Percentiles rank a stretch among this genome's conserved stretches.
Evolutionary conservation across 53 echinoderm and acorn worm genomes (phyloP).

Genomic region (Patiria pectinifera): DNA sequence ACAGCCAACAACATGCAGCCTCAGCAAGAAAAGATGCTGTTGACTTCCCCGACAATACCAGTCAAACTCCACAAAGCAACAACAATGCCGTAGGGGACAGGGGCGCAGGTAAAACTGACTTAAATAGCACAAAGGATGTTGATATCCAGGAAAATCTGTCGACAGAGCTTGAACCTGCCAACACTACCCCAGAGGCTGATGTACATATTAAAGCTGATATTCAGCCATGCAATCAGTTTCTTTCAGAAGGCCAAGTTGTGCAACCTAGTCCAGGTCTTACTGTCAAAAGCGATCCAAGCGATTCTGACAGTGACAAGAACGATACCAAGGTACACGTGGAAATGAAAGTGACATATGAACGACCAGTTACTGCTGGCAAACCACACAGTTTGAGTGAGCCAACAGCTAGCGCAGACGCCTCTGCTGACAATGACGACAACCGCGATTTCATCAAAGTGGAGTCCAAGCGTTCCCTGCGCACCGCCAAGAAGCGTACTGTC

Average conservation of each 20-base stretch:
- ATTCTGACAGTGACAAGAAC: constrained; percentile 53
- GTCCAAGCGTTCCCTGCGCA: constrained; percentile 32
- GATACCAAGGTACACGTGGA: neutral
- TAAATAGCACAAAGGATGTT: constrained; percentile 13
- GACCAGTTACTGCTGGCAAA: constrained; percentile 10
- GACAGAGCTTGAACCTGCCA: neutral
- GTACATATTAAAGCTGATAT: constrained; percentile 1
- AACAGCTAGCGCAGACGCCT: constrained; percentile 29
- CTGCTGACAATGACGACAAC: constrained; percentile 41
- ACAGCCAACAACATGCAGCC: neutral
- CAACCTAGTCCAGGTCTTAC: constrained; percentile 1
- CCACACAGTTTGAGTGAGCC: constrained; percentile 46
- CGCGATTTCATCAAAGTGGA: constrained; percentile 50
- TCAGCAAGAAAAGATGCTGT: neutral
- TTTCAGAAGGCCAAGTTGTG: neutral
- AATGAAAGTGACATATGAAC: neutral
- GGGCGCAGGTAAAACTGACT: neutral
- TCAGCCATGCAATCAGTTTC: constrained; percentile 3
- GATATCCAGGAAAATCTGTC: neutral
- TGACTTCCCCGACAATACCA: neutral
- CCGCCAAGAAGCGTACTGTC: constrained; percentile 35
- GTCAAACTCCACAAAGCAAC: constrained; percentile 15
- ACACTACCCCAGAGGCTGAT: neutral
- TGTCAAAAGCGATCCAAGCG: constrained; percentile 33
- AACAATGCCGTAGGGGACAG: neutral